These are phyloP conservation scores for Cladopsammia gracilis DNA, from an alignment of 64 coral and sea anemone genomes.

Conservation along the genomic window DNA sequence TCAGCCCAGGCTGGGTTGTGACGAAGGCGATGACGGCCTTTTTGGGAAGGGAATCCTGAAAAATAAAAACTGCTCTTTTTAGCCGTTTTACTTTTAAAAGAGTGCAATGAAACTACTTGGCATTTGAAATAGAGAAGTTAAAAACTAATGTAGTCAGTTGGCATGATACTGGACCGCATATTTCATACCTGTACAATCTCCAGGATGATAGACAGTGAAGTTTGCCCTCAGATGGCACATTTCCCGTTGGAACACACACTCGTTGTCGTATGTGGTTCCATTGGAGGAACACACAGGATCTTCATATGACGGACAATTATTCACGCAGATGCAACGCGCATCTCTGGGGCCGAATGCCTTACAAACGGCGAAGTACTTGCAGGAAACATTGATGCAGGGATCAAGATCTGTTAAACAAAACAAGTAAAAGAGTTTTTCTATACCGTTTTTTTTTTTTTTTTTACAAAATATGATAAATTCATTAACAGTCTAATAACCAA, in stretches of 20 bases:
- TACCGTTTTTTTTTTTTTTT: no score
- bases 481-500: background rate
- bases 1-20: constrained; percentile 7
- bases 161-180: background rate
- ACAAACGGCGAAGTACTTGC: constrained; percentile 66
- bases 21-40: constrained; percentile 32
- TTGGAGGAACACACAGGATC: constrained; percentile 70
- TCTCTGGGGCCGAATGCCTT: constrained; percentile 65
- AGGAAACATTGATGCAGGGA: constrained; percentile 71
- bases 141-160: no score
- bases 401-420: constrained; percentile 36
- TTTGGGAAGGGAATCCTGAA: constrained; percentile 74
- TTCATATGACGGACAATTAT: constrained; percentile 63
- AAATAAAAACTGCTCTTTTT: no score
- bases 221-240: constrained; percentile 62
- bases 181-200: constrained; percentile 69
- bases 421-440: background rate
- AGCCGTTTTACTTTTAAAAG: background rate
- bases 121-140: background rate
- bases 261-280: constrained; percentile 73
- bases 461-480: background rate
- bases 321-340: constrained; percentile 64
- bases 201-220: constrained; percentile 62
- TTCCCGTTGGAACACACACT: constrained; percentile 61
- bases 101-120: background rate